Conservation (phyloP, 2,113 vertebrate species). For the Sapayoa aenigma region DNA sequence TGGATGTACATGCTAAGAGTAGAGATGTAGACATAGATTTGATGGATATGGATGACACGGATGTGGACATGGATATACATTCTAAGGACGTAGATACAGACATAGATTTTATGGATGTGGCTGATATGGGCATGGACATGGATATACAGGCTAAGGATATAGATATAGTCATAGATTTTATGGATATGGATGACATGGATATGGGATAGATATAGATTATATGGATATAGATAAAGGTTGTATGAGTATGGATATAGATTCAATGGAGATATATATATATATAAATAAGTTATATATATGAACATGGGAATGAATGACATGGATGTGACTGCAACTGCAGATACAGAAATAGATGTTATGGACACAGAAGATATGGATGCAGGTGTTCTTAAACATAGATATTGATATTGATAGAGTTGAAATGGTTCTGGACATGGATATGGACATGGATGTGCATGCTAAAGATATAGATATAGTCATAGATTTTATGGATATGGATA, state of each 20-base stretch:
- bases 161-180: no score
- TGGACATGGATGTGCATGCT: neutral
- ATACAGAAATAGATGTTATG: neutral
- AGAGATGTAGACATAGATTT: no score
- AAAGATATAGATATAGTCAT: neutral
- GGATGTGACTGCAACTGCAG: neutral
- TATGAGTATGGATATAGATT: neutral
- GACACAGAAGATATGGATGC: no score
- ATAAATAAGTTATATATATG: neutral
- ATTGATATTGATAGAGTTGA: neutral
- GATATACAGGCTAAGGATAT: no score
- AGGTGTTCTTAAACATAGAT: neutral
- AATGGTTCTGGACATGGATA: neutral
- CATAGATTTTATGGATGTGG: neutral
- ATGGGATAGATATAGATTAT: no score
- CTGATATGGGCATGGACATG: no score
- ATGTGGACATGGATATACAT: neutral
- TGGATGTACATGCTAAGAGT: no score
- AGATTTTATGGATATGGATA: neutral
- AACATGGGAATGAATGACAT: neutral
- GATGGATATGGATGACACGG: neutral
- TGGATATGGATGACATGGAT: no score
- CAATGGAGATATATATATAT: neutral
- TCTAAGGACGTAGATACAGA: neutral
- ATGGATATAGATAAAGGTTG: no score